Conservation (phyloP, 1,140 invertebrate species). For the Halyomorpha halys region DNA sequence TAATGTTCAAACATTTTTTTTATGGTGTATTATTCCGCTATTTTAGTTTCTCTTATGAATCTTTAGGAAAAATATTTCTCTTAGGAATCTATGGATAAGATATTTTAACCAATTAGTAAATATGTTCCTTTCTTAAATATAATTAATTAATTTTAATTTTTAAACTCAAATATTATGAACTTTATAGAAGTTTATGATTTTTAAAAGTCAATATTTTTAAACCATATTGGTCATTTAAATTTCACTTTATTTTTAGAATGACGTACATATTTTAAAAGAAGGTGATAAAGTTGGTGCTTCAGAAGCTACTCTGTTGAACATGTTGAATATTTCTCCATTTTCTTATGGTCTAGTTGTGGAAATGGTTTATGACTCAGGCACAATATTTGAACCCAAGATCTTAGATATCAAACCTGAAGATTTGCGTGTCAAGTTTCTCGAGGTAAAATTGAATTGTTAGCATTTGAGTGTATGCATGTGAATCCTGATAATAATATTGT, state of each 20-base stretch:
- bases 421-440: slow-evolving; percentile 77
- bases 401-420: slow-evolving; percentile 97
- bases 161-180: too few relatives aligned
- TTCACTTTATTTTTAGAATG: slow-evolving; percentile 51
- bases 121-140: too few relatives aligned
- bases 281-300: slow-evolving; percentile 97
- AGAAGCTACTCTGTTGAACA: slow-evolving; percentile 96
- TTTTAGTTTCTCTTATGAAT: too few relatives aligned
- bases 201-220: slow-evolving; percentile 17
- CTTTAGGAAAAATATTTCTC: too few relatives aligned
- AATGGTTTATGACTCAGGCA: slow-evolving; percentile 97
- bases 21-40: too few relatives aligned
- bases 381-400: slow-evolving; percentile 92
- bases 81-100: too few relatives aligned
- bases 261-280: slow-evolving; percentile 89
- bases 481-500: background rate
- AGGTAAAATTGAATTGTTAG: slow-evolving; percentile 34
- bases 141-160: too few relatives aligned
- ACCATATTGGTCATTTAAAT: too few relatives aligned
- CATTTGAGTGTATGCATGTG: background rate
- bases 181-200: too few relatives aligned
- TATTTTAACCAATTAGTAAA: too few relatives aligned
- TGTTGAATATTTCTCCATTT: slow-evolving; percentile 99
- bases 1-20: too few relatives aligned
- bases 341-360: slow-evolving; percentile 95